phyloP scores from a whole-genome alignment of 2,113 vertebrate genomes.

The Phalacrocorax brasilianus region DNA sequence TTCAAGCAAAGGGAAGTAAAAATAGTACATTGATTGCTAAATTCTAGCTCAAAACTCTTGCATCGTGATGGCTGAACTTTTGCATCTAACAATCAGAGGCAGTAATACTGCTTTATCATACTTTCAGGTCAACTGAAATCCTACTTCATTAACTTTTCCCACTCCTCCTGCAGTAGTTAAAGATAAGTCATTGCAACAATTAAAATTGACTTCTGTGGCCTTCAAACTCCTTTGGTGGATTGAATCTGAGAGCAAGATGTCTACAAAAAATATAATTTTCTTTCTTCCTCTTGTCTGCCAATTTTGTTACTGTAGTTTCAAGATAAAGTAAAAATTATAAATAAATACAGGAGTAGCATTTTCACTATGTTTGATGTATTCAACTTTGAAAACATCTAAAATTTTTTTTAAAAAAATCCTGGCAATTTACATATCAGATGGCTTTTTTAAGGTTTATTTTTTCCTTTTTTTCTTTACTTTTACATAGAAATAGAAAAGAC shows the following conservation, averaged over 20 bases:
- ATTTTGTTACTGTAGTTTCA: not conserved
- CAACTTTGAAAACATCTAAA: not conserved
- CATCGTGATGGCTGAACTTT: fast-evolving
- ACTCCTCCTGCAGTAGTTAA: not conserved
- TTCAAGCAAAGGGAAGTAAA: not conserved
- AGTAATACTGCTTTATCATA: not conserved
- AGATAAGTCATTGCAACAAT: not conserved
- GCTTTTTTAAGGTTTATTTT: not conserved
- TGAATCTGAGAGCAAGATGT: slow-evolving; percentile 68
- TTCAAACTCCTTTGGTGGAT: not conserved
- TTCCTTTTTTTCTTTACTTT: not conserved
- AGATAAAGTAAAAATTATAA: not conserved
- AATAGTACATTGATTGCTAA: not conserved
- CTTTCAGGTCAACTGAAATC: not conserved
- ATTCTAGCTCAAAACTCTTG: not conserved
- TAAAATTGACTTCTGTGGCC: not conserved
- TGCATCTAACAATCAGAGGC: not conserved
- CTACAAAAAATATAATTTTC: not conserved
- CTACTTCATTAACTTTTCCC: not conserved
- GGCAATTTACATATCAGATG: not conserved
- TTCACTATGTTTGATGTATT: not conserved
- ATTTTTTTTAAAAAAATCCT: not conserved
- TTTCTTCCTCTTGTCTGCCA: not conserved
- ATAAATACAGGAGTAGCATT: not conserved
- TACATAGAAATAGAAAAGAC: not conserved